Conservation (phyloP, 2,888 invertebrate genomes). For the Carterocephalus palaemon region DNA sequence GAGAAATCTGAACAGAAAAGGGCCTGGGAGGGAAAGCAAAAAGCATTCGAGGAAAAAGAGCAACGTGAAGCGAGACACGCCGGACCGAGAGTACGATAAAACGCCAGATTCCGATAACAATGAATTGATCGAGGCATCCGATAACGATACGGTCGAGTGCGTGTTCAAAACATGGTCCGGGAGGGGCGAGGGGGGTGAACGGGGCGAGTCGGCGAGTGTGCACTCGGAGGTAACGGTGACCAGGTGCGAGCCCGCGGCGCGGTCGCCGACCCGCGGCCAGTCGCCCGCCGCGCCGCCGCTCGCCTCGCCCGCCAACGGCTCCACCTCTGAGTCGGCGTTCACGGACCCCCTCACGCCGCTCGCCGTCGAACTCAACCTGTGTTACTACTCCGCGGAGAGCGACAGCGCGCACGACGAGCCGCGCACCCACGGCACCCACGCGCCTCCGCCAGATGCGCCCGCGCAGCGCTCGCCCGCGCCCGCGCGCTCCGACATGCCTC, state of each 20-base stretch:
- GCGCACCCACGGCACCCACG: slow-evolving; percentile 50
- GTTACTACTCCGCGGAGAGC: slow-evolving; percentile 81
- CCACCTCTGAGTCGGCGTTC: slow-evolving; percentile 86
- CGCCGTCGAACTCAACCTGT: slow-evolving; percentile 81
- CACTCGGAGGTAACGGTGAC: slow-evolving; percentile 70
- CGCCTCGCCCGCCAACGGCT: slow-evolving; percentile 75
- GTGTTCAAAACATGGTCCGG: slow-evolving; percentile 55
- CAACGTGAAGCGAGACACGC: slow-evolving; percentile 55
- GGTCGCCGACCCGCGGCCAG: slow-evolving; percentile 72
- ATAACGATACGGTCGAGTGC: slow-evolving; percentile 74
- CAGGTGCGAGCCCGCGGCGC: slow-evolving; percentile 59
- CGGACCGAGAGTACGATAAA: slow-evolving; percentile 66
- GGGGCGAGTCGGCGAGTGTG: slow-evolving; percentile 53
- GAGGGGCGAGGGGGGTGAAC: slow-evolving; percentile 53
- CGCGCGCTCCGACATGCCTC: slow-evolving; percentile 53
- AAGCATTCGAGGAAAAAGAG: slow-evolving; percentile 67
- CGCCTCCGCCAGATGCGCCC: slow-evolving; percentile 37
- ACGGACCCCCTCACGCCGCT: slow-evolving; percentile 84
- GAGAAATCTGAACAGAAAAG: slow-evolving; percentile 69
- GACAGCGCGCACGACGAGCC: slow-evolving; percentile 68
- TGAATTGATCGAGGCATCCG: slow-evolving; percentile 65
- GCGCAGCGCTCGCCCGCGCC: slow-evolving; percentile 30
- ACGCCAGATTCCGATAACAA: slow-evolving; percentile 73
- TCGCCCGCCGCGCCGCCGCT: slow-evolving; percentile 45
- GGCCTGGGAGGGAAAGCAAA: slow-evolving; percentile 62